phyloP scores from a whole-genome alignment of 2,888 invertebrate species.

The Ectemnius cavifrons region DNA sequence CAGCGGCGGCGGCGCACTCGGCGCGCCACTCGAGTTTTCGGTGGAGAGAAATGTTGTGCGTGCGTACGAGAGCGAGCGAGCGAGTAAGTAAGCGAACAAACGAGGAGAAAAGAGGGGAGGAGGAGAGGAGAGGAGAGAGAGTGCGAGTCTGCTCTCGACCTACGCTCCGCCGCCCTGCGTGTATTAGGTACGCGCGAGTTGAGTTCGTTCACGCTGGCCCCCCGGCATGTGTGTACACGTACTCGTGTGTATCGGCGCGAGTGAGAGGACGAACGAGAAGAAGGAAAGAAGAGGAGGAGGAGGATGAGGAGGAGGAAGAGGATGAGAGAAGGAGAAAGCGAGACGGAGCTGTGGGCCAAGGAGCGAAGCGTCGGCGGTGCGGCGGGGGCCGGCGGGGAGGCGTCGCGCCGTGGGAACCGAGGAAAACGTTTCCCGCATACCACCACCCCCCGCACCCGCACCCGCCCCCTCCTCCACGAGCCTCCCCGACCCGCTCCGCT shows the following conservation, averaged over 20 bases:
- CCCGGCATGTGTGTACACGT: conserved; percentile 26
- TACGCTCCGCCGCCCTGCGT: neutral
- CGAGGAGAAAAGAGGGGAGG: no score
- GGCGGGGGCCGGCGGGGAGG: conserved; percentile 56
- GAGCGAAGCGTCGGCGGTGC: conserved; percentile 9
- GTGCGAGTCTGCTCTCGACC: neutral
- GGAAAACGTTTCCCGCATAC: conserved; percentile 77
- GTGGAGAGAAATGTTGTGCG: conserved; percentile 41
- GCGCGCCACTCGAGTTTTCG: conserved; percentile 48
- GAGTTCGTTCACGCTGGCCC: conserved; percentile 14
- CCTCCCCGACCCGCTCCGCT: neutral
- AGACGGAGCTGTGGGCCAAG: conserved; percentile 12
- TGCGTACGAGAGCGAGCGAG: neutral
- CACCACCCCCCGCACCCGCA: conserved; percentile 55
- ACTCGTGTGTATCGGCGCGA: neutral
- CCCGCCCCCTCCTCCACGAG: conserved; percentile 30
- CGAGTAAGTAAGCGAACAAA: neutral
- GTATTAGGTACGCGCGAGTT: conserved; percentile 36
- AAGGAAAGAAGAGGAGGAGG: conserved; percentile 33
- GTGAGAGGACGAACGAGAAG: conserved; percentile 18
- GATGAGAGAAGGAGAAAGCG: neutral
- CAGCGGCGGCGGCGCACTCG: conserved; percentile 61
- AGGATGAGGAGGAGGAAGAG: neutral
- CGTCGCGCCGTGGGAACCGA: conserved; percentile 76
- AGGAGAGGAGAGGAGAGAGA: no score